Conservation (phyloP, 2,888 invertebrate species). For the Mechanitis mazaeus region DNA sequence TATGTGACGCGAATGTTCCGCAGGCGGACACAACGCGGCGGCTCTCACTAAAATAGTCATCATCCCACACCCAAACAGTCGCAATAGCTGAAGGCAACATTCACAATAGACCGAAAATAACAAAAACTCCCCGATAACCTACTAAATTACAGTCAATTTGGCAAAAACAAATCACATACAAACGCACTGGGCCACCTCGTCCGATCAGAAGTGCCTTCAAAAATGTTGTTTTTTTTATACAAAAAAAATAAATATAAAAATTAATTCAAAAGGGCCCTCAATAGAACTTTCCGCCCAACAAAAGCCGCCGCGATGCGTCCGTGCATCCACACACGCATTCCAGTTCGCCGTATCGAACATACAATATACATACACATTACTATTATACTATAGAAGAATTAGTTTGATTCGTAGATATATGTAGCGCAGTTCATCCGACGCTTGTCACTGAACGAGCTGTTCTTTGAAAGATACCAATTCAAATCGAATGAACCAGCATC, state of each 20-base stretch:
- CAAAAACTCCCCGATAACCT: slow-evolving; percentile 37
- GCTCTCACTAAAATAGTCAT: slow-evolving; percentile 86
- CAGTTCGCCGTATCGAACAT: slow-evolving; percentile 60
- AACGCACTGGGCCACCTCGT: slow-evolving; percentile 93
- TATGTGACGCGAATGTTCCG: slow-evolving; percentile 40
- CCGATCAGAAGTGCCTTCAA: slow-evolving; percentile 97
- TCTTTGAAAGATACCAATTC: background rate
- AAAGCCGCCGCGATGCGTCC: slow-evolving; percentile 68
- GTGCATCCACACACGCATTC: slow-evolving; percentile 51
- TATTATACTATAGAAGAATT: slow-evolving; percentile 76
- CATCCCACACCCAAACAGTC: slow-evolving; percentile 82
- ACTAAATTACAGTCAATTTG: slow-evolving; percentile 39
- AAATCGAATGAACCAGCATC: background rate
- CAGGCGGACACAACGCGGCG: slow-evolving; percentile 62
- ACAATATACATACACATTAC: slow-evolving; percentile 70
- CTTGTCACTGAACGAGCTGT: slow-evolving; percentile 37
- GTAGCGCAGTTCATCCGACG: slow-evolving; percentile 55
- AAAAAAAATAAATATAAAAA: slow-evolving; percentile 83
- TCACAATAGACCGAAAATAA: slow-evolving; percentile 63
- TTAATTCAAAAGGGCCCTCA: slow-evolving; percentile 90
- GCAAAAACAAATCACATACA: slow-evolving; percentile 72
- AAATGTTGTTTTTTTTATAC: slow-evolving; percentile 91
- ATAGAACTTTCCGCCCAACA: slow-evolving; percentile 88
- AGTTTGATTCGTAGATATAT: slow-evolving; percentile 75
- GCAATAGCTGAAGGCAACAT: slow-evolving; percentile 89